Conservation (phyloP, 2,113 vertebrate species). For the Pholis gunnellus region DNA sequence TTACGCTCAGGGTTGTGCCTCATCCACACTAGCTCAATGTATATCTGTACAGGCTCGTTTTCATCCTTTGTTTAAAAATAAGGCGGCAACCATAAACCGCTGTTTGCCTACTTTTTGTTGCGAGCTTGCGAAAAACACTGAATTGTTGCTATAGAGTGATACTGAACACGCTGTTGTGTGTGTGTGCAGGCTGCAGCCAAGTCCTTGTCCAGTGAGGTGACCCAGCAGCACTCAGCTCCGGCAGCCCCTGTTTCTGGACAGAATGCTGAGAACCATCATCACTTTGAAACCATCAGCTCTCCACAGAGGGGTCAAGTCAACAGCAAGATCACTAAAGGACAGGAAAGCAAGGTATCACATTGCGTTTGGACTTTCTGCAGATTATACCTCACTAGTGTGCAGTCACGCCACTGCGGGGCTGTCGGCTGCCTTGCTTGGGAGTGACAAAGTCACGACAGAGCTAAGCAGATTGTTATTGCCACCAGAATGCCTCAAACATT, state of each 20-base stretch:
- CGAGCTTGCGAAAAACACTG: neutral
- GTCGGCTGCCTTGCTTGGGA: no score
- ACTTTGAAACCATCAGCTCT: neutral
- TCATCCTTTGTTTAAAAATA: neutral
- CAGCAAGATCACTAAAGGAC: neutral
- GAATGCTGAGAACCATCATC: accelerated
- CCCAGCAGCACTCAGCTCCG: neutral
- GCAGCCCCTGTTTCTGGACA: neutral
- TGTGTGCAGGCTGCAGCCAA: neutral
- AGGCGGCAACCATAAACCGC: neutral
- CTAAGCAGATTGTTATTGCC: no score
- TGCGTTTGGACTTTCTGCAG: no score
- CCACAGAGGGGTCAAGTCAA: neutral
- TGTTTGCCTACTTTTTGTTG: neutral
- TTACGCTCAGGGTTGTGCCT: no score
- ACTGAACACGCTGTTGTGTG: neutral
- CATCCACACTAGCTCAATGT: no score
- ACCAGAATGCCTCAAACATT: no score
- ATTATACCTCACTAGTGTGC: neutral
- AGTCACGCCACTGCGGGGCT: neutral
- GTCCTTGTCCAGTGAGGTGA: neutral
- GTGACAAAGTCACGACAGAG: no score
- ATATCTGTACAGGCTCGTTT: neutral
- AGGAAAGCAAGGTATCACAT: conserved; percentile 14
- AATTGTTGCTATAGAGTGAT: neutral